Evolutionary conservation across 2,797 vertebrate species (phyloP).

Genomic region (Micrastur ruficollis): DNA sequence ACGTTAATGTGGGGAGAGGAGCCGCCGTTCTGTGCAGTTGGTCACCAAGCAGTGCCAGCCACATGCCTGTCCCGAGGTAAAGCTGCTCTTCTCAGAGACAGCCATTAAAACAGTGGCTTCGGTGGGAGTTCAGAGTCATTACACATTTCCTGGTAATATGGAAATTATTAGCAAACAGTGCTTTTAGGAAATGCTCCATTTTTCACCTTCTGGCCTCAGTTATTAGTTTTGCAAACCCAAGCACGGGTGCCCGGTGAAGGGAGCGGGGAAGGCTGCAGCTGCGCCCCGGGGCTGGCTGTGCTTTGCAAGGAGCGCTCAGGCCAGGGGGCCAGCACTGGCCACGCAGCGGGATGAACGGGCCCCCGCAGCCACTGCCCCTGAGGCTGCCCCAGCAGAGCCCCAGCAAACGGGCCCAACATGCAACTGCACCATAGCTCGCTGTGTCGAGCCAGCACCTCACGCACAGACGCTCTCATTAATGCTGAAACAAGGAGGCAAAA

Average conservation of each 20-base stretch:
- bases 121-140: not conserved
- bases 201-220: not conserved
- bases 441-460: not conserved
- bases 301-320: not conserved
- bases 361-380: not conserved
- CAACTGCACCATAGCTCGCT: rapidly evolving
- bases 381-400: not conserved
- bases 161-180: not conserved
- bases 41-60: not conserved
- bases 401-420: not conserved
- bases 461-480: rapidly evolving
- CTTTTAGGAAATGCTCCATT: not conserved
- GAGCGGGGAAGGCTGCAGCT: not conserved
- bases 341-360: not conserved
- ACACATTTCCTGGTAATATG: not conserved
- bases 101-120: not conserved
- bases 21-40: rapidly evolving
- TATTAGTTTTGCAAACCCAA: not conserved
- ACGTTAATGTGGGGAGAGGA: not conserved
- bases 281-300: not conserved
- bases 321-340: not conserved
- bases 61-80: not conserved
- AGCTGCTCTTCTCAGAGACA: not conserved
- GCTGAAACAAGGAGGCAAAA: not conserved
- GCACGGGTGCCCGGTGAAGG: not conserved